Percentiles rank a stretch among this genome's conserved stretches.
phyloP scores from a whole-genome alignment of 1,140 invertebrate genomes.

The Drosophila truncata region DNA sequence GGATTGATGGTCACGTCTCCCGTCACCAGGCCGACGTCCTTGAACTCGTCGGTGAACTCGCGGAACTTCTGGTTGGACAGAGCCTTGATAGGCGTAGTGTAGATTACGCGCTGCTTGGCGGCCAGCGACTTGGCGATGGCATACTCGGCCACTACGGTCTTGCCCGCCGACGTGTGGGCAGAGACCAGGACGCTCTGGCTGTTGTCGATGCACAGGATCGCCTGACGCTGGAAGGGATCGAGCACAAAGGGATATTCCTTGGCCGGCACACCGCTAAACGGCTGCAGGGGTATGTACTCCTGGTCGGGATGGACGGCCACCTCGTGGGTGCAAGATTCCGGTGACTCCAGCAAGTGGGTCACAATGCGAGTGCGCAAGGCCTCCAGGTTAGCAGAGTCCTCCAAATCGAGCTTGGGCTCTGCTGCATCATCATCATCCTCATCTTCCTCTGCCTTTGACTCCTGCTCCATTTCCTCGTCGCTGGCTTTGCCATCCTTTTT shows the following conservation, averaged over 20 bases:
- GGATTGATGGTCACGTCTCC: constrained; percentile 99
- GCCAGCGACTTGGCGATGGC: constrained; percentile 88
- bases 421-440: constrained; percentile 9
- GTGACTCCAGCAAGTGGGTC: constrained; percentile 94
- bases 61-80: constrained; percentile 99
- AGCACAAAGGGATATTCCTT: constrained; percentile 98
- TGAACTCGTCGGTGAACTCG: constrained; percentile 99
- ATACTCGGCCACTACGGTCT: constrained; percentile 99
- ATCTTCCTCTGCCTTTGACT: constrained; percentile 1
- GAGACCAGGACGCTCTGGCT: constrained; percentile 99
- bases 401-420: constrained; percentile 23
- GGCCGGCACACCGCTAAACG: constrained; percentile 89
- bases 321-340: constrained; percentile 96
- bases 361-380: constrained; percentile 88
- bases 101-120: constrained; percentile 96
- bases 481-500: constrained; percentile 13
- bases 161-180: constrained; percentile 99
- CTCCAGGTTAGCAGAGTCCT: constrained; percentile 84
- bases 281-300: constrained; percentile 91
- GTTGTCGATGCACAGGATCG: constrained; percentile 98
- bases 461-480: constrained; percentile 6
- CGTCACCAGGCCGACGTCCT: constrained; percentile 98
- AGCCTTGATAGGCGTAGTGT: constrained; percentile 99
- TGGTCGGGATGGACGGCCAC: constrained; percentile 95
- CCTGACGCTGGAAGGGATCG: constrained; percentile 99